Evolutionary conservation across 2,888 invertebrate species (phyloP), one percentile per base, ranked within the genome.

Genomic region (Dicyrtomina minuta): DNA sequence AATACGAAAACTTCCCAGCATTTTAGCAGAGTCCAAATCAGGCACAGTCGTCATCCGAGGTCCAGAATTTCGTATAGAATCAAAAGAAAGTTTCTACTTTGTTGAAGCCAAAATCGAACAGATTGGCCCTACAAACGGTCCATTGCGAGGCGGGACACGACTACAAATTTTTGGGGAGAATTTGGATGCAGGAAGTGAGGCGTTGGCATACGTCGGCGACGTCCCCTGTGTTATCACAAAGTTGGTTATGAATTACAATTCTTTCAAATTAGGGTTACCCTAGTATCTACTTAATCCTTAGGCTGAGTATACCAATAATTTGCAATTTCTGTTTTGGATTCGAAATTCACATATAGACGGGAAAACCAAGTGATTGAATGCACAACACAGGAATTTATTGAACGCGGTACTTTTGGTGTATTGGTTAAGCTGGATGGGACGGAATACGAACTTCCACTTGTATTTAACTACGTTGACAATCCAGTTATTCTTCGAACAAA

Each of bases 1-100:
- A 10, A 53, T 64, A 8, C 51, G 64, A 27, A 64, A 53, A 39
- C 17, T 61, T 5, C 41, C 61, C 1, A 26, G 13, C 13, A n/a
- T 44, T 10, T 4, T 58, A 12, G 13, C 33, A 39, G 56, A 1
- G 1, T 10, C 44, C 1, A 24, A 17, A 1, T 17, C n/a, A 15
- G 67, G 67, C 13, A 58, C 67, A 2, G n/a, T 67, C 13, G 39
- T 67, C 3, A 49, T 67, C 12, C 58, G 58, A 46, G 20, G 44
- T 24, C 59, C 43, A 15, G 67, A 49, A 1, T 33, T 67, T 15
- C 20, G 49, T 15, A 22, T 67, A 1, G 49, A 67, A 24, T 67
- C 67, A 1, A n/a, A 8, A 6, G 46, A 27, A 2, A 67, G 59
- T 44, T 67, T 59, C 22, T 22, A 46, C 10, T 67, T 67, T 44